These are phyloP conservation scores for Magallana ariakensis DNA, from an alignment of 1,140 invertebrate genomes.

Conservation along the genomic window DNA sequence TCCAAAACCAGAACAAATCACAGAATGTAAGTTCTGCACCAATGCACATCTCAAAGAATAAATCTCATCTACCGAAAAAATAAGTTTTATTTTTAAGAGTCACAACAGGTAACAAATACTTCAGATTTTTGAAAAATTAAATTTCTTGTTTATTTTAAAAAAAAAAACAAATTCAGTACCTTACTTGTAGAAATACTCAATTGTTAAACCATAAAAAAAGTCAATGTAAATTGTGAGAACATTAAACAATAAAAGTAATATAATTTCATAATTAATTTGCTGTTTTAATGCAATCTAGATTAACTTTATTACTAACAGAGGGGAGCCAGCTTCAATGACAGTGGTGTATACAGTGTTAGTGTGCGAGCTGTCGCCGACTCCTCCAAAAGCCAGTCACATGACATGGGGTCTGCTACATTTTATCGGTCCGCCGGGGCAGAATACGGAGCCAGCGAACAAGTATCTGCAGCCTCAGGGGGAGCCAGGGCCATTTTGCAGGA, in stretches of 20 bases:
- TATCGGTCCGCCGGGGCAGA: slow-evolving; percentile 54
- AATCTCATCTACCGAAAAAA: slow-evolving; percentile 9
- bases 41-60: slow-evolving; percentile 53
- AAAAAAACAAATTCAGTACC: too few relatives aligned
- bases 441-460: background rate
- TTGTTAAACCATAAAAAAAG: too few relatives aligned
- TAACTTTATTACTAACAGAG: slow-evolving; percentile 19
- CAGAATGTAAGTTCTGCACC: slow-evolving; percentile 49
- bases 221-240: too few relatives aligned
- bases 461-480: slow-evolving; percentile 31
- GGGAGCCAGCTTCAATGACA: slow-evolving; percentile 66
- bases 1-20: slow-evolving; percentile 59
- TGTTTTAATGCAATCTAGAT: too few relatives aligned
- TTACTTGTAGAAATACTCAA: too few relatives aligned
- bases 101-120: slow-evolving; percentile 17
- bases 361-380: slow-evolving; percentile 41
- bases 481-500: slow-evolving; percentile 64
- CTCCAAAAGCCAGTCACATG: slow-evolving; percentile 37
- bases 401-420: slow-evolving; percentile 51
- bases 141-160: too few relatives aligned
- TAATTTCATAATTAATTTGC: too few relatives aligned
- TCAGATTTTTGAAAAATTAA: too few relatives aligned
- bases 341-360: slow-evolving; percentile 68
- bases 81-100: background rate
- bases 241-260: too few relatives aligned